Evolutionary conservation across 1,140 invertebrate species (phyloP), one percentile per base, ranked within the genome.

Genomic region (Homarus americanus): DNA sequence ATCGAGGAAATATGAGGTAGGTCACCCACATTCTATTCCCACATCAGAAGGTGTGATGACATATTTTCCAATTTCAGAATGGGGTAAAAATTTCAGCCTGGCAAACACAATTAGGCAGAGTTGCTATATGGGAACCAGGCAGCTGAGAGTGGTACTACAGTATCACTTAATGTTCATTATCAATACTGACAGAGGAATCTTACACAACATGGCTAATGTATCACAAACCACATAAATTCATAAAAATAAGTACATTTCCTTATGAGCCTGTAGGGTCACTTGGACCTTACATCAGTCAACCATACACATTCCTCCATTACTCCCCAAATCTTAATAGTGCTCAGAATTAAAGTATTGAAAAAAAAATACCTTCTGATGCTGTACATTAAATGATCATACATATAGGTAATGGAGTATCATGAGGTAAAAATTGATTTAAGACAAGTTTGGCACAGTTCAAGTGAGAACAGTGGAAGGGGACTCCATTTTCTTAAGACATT

Each of bases 231-330:
- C 7, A 32, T 69, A 5, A 28, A 69, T 32, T 32, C n/a, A 69
- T 32, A 69, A 69, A 69, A 69, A 28, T 69, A 69, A 69, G 63
- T 69, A 69, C 63, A 69, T 69, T 69, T 69, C 12, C 28, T 69
- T 32, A 69, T 69, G 63, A 69, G 63, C 63, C 63, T 32, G 7
- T 69, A 32, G 9, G n/a, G 28, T 69, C n/a, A 28, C 3, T 32
- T 28, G 28, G 63, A 69, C 58, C 20, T 24, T 63, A 63, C 17
- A 20, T 20, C 53, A 58, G 53, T 58, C 24, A 15, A 24, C 0
- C 0, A 58, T 20, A 58, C 53, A 58, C 17, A 20, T 24, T 3
- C 53, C 53, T 58, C 24, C 53, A 58, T 58, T 58, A 58, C 12
- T n/a, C n/a, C n/a, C n/a, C n/a, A n/a, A n/a, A n/a, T 58, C 53